Evolutionary conservation across 2,888 invertebrate species (phyloP).

Genomic region (Zhuqinia jingwanae): DNA sequence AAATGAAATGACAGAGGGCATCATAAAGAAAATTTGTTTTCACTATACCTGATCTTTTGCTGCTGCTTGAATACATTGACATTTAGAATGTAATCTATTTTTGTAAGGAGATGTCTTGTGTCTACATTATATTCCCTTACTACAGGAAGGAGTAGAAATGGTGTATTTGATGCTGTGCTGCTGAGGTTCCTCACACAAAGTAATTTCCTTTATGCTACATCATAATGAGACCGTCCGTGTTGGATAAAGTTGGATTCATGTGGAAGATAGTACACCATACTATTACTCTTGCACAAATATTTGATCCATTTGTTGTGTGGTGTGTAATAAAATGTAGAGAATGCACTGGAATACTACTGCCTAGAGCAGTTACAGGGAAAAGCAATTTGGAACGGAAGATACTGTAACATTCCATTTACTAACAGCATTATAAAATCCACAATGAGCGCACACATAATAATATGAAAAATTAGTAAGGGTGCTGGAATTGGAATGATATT

Average conservation of each 20-base stretch:
- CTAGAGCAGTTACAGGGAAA: constrained; percentile 56
- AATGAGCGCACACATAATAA: too few relatives aligned
- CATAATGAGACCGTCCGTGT: neutral
- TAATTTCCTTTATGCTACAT: neutral
- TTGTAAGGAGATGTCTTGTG: neutral
- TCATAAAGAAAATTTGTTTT: constrained; percentile 22
- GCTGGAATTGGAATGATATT: too few relatives aligned
- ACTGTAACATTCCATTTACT: too few relatives aligned
- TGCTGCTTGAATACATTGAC: too few relatives aligned
- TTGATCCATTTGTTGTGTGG: neutral
- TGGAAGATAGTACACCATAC: neutral
- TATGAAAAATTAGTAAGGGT: too few relatives aligned
- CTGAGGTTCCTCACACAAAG: neutral
- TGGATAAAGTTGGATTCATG: neutral
- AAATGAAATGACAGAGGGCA: constrained; percentile 28
- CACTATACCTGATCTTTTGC: neutral
- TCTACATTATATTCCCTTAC: too few relatives aligned
- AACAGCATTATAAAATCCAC: too few relatives aligned
- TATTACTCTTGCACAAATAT: neutral
- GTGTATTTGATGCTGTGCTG: constrained; percentile 4
- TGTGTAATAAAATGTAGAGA: constrained; percentile 7
- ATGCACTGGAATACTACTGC: constrained; percentile 50
- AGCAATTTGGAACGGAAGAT: constrained; percentile 55
- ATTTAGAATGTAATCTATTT: constrained; percentile 2
- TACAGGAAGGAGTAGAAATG: neutral